Base-by-base conservation (phyloP, 2,888 invertebrate species). In the Argyresthia albistria region DNA sequence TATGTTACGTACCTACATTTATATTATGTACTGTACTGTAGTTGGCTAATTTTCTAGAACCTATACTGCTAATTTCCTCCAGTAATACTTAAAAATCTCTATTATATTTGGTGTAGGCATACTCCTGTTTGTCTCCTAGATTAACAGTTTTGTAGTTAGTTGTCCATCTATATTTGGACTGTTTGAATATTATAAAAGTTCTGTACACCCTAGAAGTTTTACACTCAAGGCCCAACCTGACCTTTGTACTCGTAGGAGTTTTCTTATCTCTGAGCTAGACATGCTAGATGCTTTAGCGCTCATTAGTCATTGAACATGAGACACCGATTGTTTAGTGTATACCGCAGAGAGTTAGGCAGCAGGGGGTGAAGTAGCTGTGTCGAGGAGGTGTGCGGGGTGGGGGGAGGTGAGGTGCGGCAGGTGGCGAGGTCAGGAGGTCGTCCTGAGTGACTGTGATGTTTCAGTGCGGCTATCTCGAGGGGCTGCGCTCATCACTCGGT, bases 401-500 rank as follows among this genome's bases (percentile, higher is more conserved):
- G 25, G 35, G 53, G 37, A 53, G 45, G 50, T 16, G 14, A 14
- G 42, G 57, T 64, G 60, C 60, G 65, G 65, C 62, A 63, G 69
- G 60, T 69, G 71, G 67, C 72, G 70, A 25, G 25, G 25, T 25
- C 25, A 25, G 25, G 25, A 25, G 25, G 25, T 69, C 73, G 81
- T 80, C 77, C 81, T 86, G 80, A 86, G 86, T 71, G 80, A 80
- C 82, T 84, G 83, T 88, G 87, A 86, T 88, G 87, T 91, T 93
- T 90, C 94, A 94, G 94, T 93, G 93, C 91, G 94, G 94, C 90
- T 94, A 94, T 93, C 92, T 94, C 90, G 95, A 95, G 91, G 95
- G 95, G 90, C 94, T 95, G 91, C 94, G 95, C 90, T 94, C 94
- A 90, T 95, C 95, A 92, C 93, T 96, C 90, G 95, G 95, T 92